Evolutionary conservation across 2,888 invertebrate species (phyloP).

Genomic region (Electrophaes corylata): DNA sequence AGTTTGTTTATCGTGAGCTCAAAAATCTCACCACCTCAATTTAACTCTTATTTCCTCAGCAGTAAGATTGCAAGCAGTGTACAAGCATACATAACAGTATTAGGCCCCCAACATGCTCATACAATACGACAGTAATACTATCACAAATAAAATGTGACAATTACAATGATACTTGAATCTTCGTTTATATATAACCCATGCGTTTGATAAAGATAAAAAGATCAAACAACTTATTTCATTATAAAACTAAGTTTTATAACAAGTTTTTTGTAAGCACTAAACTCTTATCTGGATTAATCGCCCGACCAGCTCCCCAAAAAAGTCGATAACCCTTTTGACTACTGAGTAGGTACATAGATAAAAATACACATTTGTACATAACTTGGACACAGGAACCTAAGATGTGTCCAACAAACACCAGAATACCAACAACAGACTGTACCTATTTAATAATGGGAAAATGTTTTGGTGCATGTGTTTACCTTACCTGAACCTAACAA

Average conservation of each 20-base stretch:
- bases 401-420: not conserved
- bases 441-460: too few relatives aligned
- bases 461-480: too few relatives aligned
- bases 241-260: not conserved
- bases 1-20: slow-evolving; percentile 32
- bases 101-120: not conserved
- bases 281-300: not conserved
- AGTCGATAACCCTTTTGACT: not conserved
- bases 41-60: not conserved
- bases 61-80: slow-evolving; percentile 13
- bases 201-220: not conserved
- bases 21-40: slow-evolving; percentile 2
- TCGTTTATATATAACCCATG: slow-evolving; percentile 2
- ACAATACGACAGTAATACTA: too few relatives aligned
- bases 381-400: too few relatives aligned
- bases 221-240: not conserved
- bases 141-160: too few relatives aligned
- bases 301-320: slow-evolving; percentile 1
- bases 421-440: too few relatives aligned
- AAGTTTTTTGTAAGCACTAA: not conserved
- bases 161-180: slow-evolving; percentile 27
- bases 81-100: not conserved
- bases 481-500: not conserved
- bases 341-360: not conserved
- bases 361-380: too few relatives aligned